Percentiles rank a stretch among this genome's conserved stretches.
phyloP scores from a whole-genome alignment of 1,140 invertebrate species.

The Ostrea denselamellosa region DNA sequence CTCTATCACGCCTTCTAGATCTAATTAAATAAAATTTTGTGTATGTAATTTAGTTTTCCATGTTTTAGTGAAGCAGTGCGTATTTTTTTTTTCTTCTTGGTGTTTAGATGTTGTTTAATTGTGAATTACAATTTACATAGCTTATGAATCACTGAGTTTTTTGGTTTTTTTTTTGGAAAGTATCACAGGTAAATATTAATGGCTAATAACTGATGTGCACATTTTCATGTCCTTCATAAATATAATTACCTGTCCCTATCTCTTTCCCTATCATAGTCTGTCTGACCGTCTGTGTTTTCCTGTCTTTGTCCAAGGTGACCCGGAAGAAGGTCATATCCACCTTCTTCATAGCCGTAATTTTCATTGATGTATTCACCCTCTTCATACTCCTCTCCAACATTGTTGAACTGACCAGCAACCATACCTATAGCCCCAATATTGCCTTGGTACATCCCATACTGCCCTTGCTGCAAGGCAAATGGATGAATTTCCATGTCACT shows the following conservation, averaged over 20 bases:
- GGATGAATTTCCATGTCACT: constrained; percentile 14
- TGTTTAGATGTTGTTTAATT: too few species aligned
- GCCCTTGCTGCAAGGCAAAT: constrained; percentile 18
- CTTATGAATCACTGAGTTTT: too few species aligned
- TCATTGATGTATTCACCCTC: constrained; percentile 46
- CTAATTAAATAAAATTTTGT: neutral
- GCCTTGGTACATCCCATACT: neutral
- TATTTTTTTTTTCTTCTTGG: too few species aligned
- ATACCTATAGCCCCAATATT: neutral
- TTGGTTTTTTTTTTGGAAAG: neutral
- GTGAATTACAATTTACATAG: too few species aligned
- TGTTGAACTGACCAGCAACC: neutral
- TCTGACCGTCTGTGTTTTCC: constrained; percentile 33
- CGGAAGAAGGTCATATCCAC: constrained; percentile 39
- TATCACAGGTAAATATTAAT: neutral
- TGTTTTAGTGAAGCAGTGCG: too few species aligned
- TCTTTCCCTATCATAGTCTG: constrained; percentile 49
- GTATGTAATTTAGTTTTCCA: too few species aligned
- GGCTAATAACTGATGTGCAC: neutral
- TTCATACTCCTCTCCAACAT: constrained; percentile 21
- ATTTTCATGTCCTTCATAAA: neutral
- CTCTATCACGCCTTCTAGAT: constrained; percentile 45
- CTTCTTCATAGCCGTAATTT: constrained; percentile 52
- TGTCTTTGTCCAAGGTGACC: constrained; percentile 42
- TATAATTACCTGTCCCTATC: constrained; percentile 49